Evolutionary conservation across 2,113 vertebrate genomes (phyloP).

Genomic region (Megaptera novaeangliae): DNA sequence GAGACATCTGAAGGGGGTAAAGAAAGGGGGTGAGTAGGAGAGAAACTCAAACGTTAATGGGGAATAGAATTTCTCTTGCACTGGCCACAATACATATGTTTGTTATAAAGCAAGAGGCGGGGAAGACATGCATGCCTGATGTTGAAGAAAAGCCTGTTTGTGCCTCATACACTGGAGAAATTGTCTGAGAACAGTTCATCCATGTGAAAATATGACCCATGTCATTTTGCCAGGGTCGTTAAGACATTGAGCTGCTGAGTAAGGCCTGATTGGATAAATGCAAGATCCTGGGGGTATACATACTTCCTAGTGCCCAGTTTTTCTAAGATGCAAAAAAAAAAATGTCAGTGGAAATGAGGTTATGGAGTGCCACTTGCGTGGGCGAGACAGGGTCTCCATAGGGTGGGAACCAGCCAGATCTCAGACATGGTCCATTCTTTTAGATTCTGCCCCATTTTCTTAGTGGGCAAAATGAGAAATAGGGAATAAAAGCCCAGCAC

Average conservation of each 20-base stretch:
- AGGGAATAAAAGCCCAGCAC: constrained; percentile 7
- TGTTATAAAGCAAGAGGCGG: constrained; percentile 76
- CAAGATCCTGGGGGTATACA: constrained; percentile 65
- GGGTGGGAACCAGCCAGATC: constrained; percentile 71
- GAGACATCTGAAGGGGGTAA: not conserved
- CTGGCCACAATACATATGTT: constrained; percentile 75
- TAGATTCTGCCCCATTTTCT: constrained; percentile 50
- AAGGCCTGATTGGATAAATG: constrained; percentile 71
- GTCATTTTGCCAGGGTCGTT: constrained; percentile 75
- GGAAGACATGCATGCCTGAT: constrained; percentile 79
- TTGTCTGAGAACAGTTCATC: constrained; percentile 78
- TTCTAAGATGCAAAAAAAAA: constrained; percentile 54
- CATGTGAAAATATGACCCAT: constrained; percentile 80
- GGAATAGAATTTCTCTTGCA: constrained; percentile 63
- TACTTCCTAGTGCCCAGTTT: constrained; percentile 53
- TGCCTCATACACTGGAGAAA: constrained; percentile 79
- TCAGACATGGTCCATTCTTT: constrained; percentile 69
- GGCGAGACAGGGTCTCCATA: constrained; percentile 70
- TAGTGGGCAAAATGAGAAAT: constrained; percentile 45
- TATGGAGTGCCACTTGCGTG: constrained; percentile 70
- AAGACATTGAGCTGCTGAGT: constrained; percentile 72
- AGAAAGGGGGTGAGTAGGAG: not conserved
- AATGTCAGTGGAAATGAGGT: constrained; percentile 73
- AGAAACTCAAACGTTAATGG: constrained; percentile 61
- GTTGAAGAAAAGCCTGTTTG: constrained; percentile 78